A percentile compares a stretch with the other conserved stretches of the same genome.
Evolutionary conservation across 2,797 vertebrate genomes (phyloP).

Genomic region (Enteromius mattozi): DNA sequence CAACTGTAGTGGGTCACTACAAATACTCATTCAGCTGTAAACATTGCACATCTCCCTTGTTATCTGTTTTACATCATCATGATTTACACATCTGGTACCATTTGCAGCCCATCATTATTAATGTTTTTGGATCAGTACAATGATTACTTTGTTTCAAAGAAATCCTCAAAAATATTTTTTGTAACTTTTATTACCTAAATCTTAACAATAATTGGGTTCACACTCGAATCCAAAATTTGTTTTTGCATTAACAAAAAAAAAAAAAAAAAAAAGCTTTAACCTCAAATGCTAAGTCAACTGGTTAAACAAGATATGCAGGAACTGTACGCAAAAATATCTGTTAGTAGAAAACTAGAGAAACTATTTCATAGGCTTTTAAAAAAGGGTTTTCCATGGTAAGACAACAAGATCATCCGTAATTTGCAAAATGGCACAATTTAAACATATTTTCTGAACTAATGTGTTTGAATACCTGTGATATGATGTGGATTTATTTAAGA

Average conservation of each 20-base stretch:
- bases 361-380: not conserved
- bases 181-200: not conserved
- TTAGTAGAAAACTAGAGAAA: no score
- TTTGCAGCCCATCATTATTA: constrained; percentile 46
- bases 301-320: not conserved
- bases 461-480: not conserved
- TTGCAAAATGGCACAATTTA: constrained; percentile 9
- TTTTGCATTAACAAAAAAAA: constrained; percentile 5
- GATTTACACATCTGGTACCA: constrained; percentile 27
- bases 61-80: constrained; percentile 55
- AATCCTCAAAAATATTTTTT: constrained; percentile 1
- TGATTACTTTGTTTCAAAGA: not conserved
- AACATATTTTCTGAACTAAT: not conserved
- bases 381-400: not conserved
- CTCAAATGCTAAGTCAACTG: constrained; percentile 8
- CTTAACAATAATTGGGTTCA: not conserved
- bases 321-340: not conserved
- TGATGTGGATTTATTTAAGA: not conserved
- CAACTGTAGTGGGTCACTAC: constrained; percentile 84
- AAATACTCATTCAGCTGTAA: constrained; percentile 57
- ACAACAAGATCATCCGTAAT: not conserved
- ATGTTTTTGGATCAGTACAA: constrained; percentile 36
- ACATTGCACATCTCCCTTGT: constrained; percentile 80
- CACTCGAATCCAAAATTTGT: constrained; percentile 38
- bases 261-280: not conserved